Evolutionary conservation across 2,888 invertebrate species (phyloP).

Genomic region (Cosmorhoe ocellata): DNA sequence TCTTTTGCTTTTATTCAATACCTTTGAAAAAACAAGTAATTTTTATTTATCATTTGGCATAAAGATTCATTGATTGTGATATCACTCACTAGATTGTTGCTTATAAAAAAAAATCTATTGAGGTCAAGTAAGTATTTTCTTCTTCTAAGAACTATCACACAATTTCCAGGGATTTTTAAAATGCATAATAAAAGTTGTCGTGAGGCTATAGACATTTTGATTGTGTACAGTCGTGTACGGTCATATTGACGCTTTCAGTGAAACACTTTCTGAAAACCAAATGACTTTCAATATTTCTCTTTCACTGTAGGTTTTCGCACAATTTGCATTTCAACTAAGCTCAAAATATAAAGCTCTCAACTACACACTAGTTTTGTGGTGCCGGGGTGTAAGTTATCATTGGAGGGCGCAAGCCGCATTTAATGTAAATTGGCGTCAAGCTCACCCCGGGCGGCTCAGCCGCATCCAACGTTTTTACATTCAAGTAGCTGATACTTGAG

Average conservation of each 20-base stretch:
- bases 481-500: conserved; percentile 73
- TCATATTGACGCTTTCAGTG: too few species aligned
- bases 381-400: conserved; percentile 68
- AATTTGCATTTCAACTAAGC: conserved; percentile 39
- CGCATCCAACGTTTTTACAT: conserved; percentile 72
- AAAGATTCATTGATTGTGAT: too few species aligned
- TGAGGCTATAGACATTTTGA: too few species aligned
- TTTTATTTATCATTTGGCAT: too few species aligned
- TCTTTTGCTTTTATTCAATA: conserved; percentile 39
- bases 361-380: conserved; percentile 51
- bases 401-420: conserved; percentile 70
- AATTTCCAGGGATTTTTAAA: too few species aligned
- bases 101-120: too few species aligned
- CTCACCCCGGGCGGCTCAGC: conserved; percentile 51
- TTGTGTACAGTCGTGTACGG: too few species aligned
- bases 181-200: too few species aligned
- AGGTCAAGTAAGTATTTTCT: too few species aligned
- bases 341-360: conserved; percentile 43
- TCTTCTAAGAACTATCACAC: too few species aligned
- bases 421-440: conserved; percentile 76
- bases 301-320: conserved; percentile 23
- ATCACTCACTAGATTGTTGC: too few species aligned
- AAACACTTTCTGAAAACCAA: neutral
- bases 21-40: too few species aligned
- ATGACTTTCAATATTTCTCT: conserved; percentile 17